phyloP scores from a whole-genome alignment of 1,140 invertebrate species.

The Bombus affinis region DNA sequence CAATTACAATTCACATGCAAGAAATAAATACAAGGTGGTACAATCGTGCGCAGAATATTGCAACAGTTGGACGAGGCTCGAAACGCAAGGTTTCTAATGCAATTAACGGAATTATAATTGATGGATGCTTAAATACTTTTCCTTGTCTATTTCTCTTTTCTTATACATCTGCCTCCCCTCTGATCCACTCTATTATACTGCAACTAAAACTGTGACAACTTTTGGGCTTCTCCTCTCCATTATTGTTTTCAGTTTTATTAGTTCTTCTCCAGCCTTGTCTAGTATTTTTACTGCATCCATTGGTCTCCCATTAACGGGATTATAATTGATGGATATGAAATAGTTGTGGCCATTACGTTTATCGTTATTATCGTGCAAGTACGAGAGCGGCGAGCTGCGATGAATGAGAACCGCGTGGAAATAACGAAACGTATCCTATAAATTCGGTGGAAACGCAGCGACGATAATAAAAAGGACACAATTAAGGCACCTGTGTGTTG shows the following conservation, averaged over 20 bases:
- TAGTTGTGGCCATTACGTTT: not conserved
- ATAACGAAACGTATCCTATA: not conserved
- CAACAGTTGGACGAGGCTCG: not conserved
- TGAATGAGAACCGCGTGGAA: too few relatives aligned
- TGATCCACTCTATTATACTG: too few relatives aligned
- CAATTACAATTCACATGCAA: not conserved
- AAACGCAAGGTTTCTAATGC: not conserved
- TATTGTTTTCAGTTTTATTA: too few relatives aligned
- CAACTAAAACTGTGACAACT: too few relatives aligned
- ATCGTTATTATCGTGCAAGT: not conserved
- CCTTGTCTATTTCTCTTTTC: too few relatives aligned
- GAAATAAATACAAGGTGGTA: not conserved
- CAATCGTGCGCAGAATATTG: not conserved
- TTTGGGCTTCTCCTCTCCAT: too few relatives aligned
- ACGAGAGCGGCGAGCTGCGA: not conserved
- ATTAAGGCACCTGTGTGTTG: not conserved
- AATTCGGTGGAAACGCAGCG: not conserved
- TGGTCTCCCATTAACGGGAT: too few relatives aligned
- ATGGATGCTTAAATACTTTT: not conserved
- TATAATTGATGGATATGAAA: not conserved
- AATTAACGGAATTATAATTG: too few relatives aligned
- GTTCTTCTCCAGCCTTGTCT: too few relatives aligned
- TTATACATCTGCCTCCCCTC: too few relatives aligned
- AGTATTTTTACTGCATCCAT: too few relatives aligned
- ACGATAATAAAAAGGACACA: not conserved